Base-by-base conservation (phyloP, 2,888 invertebrate genomes). In the Himalopsyche tibetana region DNA sequence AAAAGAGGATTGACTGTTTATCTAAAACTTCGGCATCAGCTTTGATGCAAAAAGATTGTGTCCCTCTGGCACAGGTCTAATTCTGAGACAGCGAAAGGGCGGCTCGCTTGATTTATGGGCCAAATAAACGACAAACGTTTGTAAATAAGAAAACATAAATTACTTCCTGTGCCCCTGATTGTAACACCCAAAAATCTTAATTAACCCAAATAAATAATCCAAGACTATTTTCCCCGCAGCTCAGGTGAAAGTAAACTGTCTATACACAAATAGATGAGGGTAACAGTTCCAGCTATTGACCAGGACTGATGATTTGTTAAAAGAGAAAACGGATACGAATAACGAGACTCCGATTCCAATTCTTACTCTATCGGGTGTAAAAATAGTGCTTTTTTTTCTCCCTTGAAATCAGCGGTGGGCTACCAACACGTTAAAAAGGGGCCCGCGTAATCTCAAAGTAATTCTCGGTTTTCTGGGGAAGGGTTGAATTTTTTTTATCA, bases 151-250 rank as follows among this genome's bases (percentile, higher is more conserved):
- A 86, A 74, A 82, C 84, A 84, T 87, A 86, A 87, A 87, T 87
- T 86, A 87, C 81, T 87, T 82, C 84, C 69, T 19, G 40, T 28
- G 63, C 82, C 83, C 56, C 83, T 45, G 51, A 63, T 55, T 80
- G 74, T 55, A 63, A 40, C 80, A 80, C 63, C 55, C 69, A 85
- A 87, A 87, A 87, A 80, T 63, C 82, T 83, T 86, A 86, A 87
- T 87, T 87, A 86, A 84, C 85, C 87, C 82, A 84, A 84, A 87
- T 87, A 85, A 87, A 87, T 87, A 86, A 87, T 87, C 82, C 84
- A 85, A 80, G 85, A 63, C 9, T 63, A 1, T 19, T 63, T 42
- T n/a, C 82, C 6, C 15, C 17, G 82, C 80, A 80, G 69, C 80
- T 56, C 84, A 42, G n/a, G 28, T 63, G 63, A 63, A n/a, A 63